These are phyloP conservation scores for Pandion haliaetus DNA, from an alignment of 2,113 vertebrate genomes.

Conservation along the genomic window DNA sequence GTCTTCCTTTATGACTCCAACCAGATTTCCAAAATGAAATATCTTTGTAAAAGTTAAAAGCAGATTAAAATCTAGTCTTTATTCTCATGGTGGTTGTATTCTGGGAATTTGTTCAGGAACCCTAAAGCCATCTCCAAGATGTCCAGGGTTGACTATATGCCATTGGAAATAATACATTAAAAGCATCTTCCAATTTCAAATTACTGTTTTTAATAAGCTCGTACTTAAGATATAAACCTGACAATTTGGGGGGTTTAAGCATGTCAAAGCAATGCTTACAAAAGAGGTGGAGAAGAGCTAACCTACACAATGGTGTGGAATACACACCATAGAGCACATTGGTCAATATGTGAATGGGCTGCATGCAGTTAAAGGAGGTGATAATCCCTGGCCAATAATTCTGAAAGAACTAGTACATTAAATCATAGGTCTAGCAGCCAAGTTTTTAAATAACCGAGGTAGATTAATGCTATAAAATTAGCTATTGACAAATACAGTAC, in stretches of 20 bases:
- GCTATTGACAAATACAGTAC: background rate
- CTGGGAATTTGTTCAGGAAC: background rate
- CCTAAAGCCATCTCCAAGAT: background rate
- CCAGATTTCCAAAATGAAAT: background rate
- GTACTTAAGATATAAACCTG: background rate
- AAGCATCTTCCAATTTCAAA: background rate
- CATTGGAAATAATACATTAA: background rate
- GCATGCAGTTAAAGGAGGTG: background rate
- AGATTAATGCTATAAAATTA: background rate
- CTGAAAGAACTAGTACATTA: background rate
- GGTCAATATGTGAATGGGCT: background rate
- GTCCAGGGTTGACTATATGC: background rate
- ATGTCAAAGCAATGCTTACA: background rate
- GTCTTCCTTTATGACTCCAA: background rate
- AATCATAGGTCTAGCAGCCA: background rate
- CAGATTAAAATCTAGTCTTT: background rate
- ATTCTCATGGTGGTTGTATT: background rate
- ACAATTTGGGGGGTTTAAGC: background rate
- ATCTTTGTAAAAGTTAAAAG: background rate
- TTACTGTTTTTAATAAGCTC: background rate
- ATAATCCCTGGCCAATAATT: background rate
- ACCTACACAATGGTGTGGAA: background rate
- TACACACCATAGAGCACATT: background rate
- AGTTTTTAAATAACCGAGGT: background rate
- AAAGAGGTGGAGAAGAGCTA: background rate